Evolutionary conservation across 1,140 invertebrate species (phyloP).

Genomic region (Drosophila melanica): DNA sequence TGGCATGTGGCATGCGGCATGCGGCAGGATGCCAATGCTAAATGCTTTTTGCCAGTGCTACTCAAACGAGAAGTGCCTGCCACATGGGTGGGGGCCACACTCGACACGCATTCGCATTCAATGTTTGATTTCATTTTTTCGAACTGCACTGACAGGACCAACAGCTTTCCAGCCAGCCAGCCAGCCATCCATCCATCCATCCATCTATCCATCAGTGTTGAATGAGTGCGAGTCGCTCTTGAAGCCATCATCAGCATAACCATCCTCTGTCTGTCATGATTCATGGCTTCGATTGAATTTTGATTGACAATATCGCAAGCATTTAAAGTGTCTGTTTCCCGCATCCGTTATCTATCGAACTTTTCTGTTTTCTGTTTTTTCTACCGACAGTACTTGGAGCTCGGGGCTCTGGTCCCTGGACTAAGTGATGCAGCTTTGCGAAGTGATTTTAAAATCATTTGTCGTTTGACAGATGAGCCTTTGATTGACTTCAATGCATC

Average conservation of each 20-base stretch:
- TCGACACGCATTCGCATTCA: conserved; percentile 60
- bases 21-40: conserved; percentile 67
- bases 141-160: conserved; percentile 26
- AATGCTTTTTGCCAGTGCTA: conserved; percentile 57
- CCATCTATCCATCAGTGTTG: conserved; percentile 59
- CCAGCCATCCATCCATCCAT: conserved; percentile 30
- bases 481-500: conserved; percentile 74
- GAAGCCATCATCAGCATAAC: conserved; percentile 71
- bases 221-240: conserved; percentile 52
- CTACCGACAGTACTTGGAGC: conserved; percentile 8
- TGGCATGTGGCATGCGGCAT: conserved; percentile 15
- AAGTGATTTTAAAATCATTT: conserved; percentile 83
- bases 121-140: conserved; percentile 63
- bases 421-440: conserved; percentile 37
- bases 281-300: conserved; percentile 83
- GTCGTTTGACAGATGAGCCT: conserved; percentile 77
- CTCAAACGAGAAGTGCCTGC: conserved; percentile 58
- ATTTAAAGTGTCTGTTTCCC: conserved; percentile 84
- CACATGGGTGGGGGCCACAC: conserved; percentile 32
- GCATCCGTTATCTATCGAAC: conserved; percentile 59
- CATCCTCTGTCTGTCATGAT: conserved; percentile 63
- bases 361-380: conserved; percentile 19
- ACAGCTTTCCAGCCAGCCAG: conserved; percentile 23
- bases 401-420: not conserved
- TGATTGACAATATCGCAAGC: conserved; percentile 84